phyloP scores from a whole-genome alignment of 2,888 invertebrate species.

The Mesorhabditis sp. region DNA sequence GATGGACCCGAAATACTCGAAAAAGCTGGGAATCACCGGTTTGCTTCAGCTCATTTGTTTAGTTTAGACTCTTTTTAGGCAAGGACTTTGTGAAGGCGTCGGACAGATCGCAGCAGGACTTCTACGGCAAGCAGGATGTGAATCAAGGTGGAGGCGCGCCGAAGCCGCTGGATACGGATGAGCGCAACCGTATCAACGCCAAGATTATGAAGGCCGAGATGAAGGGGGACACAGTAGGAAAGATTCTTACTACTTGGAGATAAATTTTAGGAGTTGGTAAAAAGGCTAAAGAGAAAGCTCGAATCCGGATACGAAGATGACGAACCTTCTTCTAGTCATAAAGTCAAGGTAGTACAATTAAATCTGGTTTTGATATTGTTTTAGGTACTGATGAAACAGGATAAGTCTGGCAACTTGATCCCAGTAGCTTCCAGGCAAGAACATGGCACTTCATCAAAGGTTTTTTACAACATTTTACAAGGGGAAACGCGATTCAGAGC shows the following conservation, averaged over 20 bases:
- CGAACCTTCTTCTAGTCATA: slow-evolving; percentile 7
- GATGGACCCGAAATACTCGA: slow-evolving; percentile 37
- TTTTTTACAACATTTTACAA: neutral
- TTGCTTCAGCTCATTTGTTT: neutral
- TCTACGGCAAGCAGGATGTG: slow-evolving; percentile 38
- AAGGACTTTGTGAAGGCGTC: slow-evolving; percentile 36
- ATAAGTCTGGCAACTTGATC: slow-evolving; percentile 33
- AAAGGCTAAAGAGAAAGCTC: slow-evolving; percentile 73
- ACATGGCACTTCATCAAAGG: neutral
- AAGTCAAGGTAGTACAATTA: slow-evolving; percentile 10
- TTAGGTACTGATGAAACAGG: slow-evolving; percentile 31
- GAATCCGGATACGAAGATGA: slow-evolving; percentile 68
- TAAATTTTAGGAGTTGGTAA: slow-evolving; percentile 64
- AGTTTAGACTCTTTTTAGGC: neutral
- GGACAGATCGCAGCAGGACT: slow-evolving; percentile 34
- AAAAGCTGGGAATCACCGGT: slow-evolving; percentile 28
- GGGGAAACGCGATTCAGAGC: slow-evolving; percentile 17
- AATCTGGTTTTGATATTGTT: neutral
- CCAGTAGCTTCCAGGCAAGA: slow-evolving; percentile 20
- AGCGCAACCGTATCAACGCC: slow-evolving; percentile 85
- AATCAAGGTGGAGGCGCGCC: slow-evolving; percentile 12
- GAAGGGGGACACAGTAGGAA: slow-evolving; percentile 72
- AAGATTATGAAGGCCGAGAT: slow-evolving; percentile 90
- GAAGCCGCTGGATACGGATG: slow-evolving; percentile 58
- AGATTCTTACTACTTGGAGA: neutral